Evolutionary conservation across 2,888 invertebrate species (phyloP), one percentile per base, ranked within the genome.

Genomic region (Cyaniris semiargus): DNA sequence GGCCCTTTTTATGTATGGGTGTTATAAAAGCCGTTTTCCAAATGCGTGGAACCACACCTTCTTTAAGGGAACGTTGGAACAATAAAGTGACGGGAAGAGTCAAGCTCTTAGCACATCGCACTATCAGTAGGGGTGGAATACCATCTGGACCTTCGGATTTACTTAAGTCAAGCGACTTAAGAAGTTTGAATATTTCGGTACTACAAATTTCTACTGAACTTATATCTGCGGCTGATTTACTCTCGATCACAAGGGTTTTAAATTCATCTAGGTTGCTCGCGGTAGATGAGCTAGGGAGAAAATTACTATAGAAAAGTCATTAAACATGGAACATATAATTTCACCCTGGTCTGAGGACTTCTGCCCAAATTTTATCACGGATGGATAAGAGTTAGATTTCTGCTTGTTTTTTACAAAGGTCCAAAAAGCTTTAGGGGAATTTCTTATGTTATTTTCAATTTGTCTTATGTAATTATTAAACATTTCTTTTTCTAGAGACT

Each of bases 1-100:
- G 76, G 31, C 71, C 79, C 56, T 60, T 58, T 58, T 58, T 58
- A 21, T 58, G 58, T 58, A 58, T 21, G 8, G 58, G 58, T n/a
- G 58, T 58, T 58, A 58, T 58, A 58, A 58, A 58, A 58, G 58
- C 58, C 2, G 56, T n/a, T n/a, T 56, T 56, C 56, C 56, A 56
- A 56, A n/a, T 56, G 7, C 13, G 48, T 53, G 15, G 48, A 15
- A 53, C 48, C 13, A 53, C 38, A 38, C 38, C 38, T 38, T 38
- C 38, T 38, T 38, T 38, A 38, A 38, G 38, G 38, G 8, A 38
- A 38, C 38, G 38, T 38, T 38, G 38, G 38, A 38, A 38, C 38
- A 38, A 8, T 38, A 38, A 38, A 0, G 38, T 38, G 38, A 38
- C 1, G 38, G 38, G 38, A 7, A 38, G 38, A 38, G 38, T 38